Evolutionary conservation across 2,797 vertebrate genomes (phyloP).

Genomic region (Scomberomorus guttatus): DNA sequence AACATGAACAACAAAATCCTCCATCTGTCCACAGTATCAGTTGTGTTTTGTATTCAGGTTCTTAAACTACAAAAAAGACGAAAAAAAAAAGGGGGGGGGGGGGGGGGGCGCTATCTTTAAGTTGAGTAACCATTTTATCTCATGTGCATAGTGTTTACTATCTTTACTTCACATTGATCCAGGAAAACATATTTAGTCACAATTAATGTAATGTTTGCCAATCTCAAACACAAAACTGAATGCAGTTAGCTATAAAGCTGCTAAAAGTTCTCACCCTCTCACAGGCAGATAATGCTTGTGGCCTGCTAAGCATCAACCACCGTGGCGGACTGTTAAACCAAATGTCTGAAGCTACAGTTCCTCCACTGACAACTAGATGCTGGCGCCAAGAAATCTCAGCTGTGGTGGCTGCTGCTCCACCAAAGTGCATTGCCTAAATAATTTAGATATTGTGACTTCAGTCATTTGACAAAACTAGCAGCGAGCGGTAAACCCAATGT

Average conservation of each 20-base stretch:
- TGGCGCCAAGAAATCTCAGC: neutral
- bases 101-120: no score
- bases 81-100: no score
- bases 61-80: neutral
- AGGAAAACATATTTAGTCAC: neutral
- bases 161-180: no score
- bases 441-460: slow-evolving; percentile 49
- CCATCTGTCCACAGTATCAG: neutral
- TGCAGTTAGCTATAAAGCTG: no score
- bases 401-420: neutral
- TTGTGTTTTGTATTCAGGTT: neutral
- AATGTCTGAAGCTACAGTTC: neutral
- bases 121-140: no score
- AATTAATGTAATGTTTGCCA: neutral
- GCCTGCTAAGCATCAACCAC: neutral
- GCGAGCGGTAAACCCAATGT: slow-evolving; percentile 12
- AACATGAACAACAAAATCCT: slow-evolving; percentile 12
- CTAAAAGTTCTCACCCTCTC: neutral
- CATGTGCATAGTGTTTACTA: no score
- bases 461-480: slow-evolving; percentile 33
- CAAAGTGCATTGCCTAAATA: slow-evolving; percentile 21
- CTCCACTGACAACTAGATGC: slow-evolving; percentile 4
- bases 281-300: neutral
- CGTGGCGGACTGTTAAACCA: no score
- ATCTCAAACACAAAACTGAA: neutral